Evolutionary conservation across 2,888 invertebrate genomes (phyloP).

Genomic region (Carcina quercana): DNA sequence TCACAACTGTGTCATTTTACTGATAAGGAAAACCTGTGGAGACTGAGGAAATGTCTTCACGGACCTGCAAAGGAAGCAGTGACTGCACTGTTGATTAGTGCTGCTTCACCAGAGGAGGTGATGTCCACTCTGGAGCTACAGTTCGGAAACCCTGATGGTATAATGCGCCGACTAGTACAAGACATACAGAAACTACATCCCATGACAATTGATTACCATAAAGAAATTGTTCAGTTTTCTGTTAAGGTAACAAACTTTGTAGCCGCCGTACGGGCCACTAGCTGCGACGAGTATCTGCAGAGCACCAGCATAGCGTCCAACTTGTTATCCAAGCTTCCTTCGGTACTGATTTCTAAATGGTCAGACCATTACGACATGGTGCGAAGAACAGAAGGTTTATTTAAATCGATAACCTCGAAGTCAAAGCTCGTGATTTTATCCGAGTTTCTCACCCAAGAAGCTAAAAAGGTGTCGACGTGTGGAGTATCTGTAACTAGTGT

Average conservation of each 20-base stretch:
- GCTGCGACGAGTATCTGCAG: constrained; percentile 5
- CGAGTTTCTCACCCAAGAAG: constrained; percentile 13
- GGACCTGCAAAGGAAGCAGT: constrained; percentile 20
- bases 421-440: constrained; percentile 11
- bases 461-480: too few species aligned
- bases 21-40: constrained; percentile 19
- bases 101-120: too few species aligned
- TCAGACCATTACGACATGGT: constrained; percentile 14
- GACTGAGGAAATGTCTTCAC: constrained; percentile 19
- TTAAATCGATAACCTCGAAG: too few species aligned
- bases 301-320: constrained; percentile 1
- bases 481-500: too few species aligned
- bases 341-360: constrained; percentile 14
- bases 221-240: constrained; percentile 17
- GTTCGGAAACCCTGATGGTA: constrained; percentile 19
- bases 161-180: constrained; percentile 13
- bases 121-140: too few species aligned
- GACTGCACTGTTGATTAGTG: too few species aligned
- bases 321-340: constrained; percentile 6
- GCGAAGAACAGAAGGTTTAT: constrained; percentile 1
- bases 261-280: constrained; percentile 11
- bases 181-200: constrained; percentile 17
- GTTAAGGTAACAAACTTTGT: constrained; percentile 19
- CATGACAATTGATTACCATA: constrained; percentile 15
- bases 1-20: constrained; percentile 17